Percentiles rank a stretch among this genome's conserved stretches.
phyloP scores from a whole-genome alignment of 2,888 invertebrate genomes.

The Dicyrtomina minuta region DNA sequence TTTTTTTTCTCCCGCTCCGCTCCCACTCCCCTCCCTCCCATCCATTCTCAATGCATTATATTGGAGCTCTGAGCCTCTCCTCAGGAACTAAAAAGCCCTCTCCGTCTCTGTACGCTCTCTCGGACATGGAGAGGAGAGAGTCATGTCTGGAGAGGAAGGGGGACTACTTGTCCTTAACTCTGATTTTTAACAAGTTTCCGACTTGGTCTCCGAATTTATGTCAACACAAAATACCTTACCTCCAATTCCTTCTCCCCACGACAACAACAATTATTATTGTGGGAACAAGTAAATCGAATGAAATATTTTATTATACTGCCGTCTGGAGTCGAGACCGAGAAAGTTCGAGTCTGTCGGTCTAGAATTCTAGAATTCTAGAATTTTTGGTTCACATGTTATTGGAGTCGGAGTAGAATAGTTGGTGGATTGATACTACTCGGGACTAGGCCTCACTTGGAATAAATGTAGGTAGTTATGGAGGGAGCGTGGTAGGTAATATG shows the following conservation, averaged over 20 bases:
- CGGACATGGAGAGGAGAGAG: too few species aligned
- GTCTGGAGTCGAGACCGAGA: background rate
- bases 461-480: too few species aligned
- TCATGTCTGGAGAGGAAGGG: too few species aligned
- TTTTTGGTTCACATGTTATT: too few species aligned
- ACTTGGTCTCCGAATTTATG: background rate
- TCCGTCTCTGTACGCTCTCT: background rate
- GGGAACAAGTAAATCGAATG: background rate
- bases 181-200: background rate
- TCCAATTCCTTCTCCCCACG: background rate
- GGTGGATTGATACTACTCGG: too few species aligned
- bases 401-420: too few species aligned
- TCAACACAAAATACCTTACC: background rate
- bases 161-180: too few species aligned
- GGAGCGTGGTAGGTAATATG: too few species aligned
- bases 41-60: too few species aligned
- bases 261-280: conserved; percentile 2
- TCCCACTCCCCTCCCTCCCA: background rate
- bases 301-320: background rate
- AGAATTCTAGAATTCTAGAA: too few species aligned
- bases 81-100: too few species aligned
- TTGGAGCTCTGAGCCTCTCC: background rate
- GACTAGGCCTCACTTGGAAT: too few species aligned
- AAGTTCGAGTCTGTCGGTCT: background rate
- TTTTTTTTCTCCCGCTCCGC: background rate